Base-by-base conservation (phyloP, 2,113 vertebrate species). In the Chaetorhynchus papuensis region DNA sequence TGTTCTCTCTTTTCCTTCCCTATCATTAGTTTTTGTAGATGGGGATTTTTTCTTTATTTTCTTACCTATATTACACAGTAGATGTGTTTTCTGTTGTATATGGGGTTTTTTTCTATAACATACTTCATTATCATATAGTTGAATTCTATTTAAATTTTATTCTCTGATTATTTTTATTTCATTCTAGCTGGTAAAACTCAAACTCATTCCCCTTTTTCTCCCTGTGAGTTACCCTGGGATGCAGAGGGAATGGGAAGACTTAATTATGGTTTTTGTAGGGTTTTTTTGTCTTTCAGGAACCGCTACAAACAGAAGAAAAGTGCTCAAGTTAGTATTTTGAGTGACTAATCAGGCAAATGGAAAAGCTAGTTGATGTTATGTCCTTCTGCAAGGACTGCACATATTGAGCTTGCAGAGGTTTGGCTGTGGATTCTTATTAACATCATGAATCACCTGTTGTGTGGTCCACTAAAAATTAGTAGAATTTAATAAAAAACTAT, bases 381-480 rank as follows among this genome's bases (percentile, higher is more conserved):
- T 31, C 49, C 11, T 78, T 83, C 35, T 54, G 20, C 59, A 70
- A 69, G 18, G 39, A 66, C 11, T 42, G 6, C 2, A n/a, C 4
- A 14, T 66, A 56, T 3, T 0, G 0, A 16, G 17, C 23, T 76
- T 4, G 0, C 20, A 42, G 27, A 45, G 4, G 4, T 88, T 88
- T 88, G 90, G 30, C 12, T 68, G n/a, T 20, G 6, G 2, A 3
- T 56, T 91, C 42, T 70, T 35, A 24, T 28, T 71, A 52, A 54
- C 9, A 13, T 31, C 6, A 41, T 50, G 7, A 70, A 66, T 77
- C 3, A 2, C 4, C 41, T 66, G 39, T 35, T 74, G 9, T 50
- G 24, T 68, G 19, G 9, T 20, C 33, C 37, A 47, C 10, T 52
- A 57, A 54, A 89, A 91, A 35, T 41, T 66, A 41, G 42, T 35